phyloP scores from a whole-genome alignment of 1,140 invertebrate species.

The Procambarus virginalis region DNA sequence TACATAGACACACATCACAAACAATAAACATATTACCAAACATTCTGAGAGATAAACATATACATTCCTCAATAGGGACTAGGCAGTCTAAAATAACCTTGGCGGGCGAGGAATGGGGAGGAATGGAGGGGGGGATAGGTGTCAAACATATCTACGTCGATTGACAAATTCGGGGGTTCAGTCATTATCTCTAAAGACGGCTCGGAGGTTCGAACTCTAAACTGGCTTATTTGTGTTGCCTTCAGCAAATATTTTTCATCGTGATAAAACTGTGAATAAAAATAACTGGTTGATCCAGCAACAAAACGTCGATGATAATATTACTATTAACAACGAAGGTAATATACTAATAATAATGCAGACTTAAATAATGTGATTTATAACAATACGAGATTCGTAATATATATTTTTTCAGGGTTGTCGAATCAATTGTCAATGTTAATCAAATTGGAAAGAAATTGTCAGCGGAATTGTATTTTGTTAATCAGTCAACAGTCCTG shows the following conservation, averaged over 20 bases:
- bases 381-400: neutral
- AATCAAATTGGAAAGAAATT: constrained; percentile 19
- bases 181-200: too few relatives aligned
- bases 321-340: neutral
- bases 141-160: too few relatives aligned
- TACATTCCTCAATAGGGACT: neutral
- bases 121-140: too few relatives aligned
- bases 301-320: neutral
- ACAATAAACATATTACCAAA: too few relatives aligned
- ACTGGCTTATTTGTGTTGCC: too few relatives aligned
- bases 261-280: neutral
- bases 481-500: neutral
- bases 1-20: too few relatives aligned
- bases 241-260: too few relatives aligned
- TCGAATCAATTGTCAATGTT: constrained; percentile 19
- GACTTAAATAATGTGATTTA: neutral
- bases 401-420: neutral
- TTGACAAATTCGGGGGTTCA: too few relatives aligned
- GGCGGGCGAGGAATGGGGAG: too few relatives aligned
- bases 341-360: neutral
- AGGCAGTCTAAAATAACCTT: too few relatives aligned
- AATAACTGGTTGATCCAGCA: neutral
- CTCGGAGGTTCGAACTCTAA: too few relatives aligned
- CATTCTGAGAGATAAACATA: too few relatives aligned
- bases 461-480: constrained; percentile 9